A percentile compares a stretch with the other conserved stretches of the same genome.
Conservation (phyloP, 2,113 vertebrate species). For the Solenodon paradoxus region DNA sequence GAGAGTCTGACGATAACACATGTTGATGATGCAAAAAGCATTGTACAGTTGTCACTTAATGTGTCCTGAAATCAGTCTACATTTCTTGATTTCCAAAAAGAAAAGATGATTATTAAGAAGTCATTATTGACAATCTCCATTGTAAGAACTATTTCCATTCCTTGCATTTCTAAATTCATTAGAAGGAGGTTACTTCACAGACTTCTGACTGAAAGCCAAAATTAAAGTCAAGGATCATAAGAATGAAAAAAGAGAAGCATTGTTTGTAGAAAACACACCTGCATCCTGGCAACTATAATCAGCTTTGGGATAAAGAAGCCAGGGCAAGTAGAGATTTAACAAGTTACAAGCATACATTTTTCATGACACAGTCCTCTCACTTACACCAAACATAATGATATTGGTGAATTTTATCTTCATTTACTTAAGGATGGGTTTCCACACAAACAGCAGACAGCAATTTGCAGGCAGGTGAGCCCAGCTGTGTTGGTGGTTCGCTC, state of each 20-base stretch:
- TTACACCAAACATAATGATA: not conserved
- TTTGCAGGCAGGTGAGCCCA: fast-evolving
- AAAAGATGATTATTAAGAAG: slow-evolving; percentile 53
- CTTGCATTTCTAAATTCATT: slow-evolving; percentile 67
- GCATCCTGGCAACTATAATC: not conserved
- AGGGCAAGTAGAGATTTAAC: not conserved
- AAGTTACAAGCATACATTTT: not conserved
- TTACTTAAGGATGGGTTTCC: not conserved
- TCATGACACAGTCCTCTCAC: not conserved
- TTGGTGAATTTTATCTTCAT: not conserved
- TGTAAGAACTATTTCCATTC: slow-evolving; percentile 63
- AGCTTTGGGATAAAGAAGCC: not conserved
- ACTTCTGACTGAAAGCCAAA: slow-evolving; percentile 64
- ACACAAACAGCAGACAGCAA: not conserved
- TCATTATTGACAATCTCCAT: slow-evolving; percentile 31
- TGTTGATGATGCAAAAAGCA: slow-evolving; percentile 68
- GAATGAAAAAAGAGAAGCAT: not conserved
- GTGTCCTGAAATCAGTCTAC: slow-evolving; percentile 60
- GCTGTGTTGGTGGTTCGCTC: not conserved
- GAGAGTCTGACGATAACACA: slow-evolving; percentile 55
- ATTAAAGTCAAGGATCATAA: slow-evolving; percentile 74
- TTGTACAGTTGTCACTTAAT: slow-evolving; percentile 69
- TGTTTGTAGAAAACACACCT: not conserved
- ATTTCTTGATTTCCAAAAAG: slow-evolving; percentile 67
- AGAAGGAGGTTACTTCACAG: slow-evolving; percentile 65